phyloP scores from a whole-genome alignment of 2,797 vertebrate genomes.

The Sebastes hopkinsi region DNA sequence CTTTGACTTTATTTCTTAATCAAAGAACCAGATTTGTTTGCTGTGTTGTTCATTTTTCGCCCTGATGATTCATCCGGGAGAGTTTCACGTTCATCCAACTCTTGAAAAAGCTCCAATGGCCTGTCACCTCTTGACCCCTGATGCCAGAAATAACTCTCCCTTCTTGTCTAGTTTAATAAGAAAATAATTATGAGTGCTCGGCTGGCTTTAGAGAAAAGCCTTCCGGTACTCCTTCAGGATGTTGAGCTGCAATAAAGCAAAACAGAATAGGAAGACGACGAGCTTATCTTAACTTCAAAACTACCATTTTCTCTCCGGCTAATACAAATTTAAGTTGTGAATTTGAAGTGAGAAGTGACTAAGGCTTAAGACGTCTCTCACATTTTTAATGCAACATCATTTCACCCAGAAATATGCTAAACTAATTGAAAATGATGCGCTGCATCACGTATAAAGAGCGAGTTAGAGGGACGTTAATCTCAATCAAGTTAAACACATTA shows the following conservation, averaged over 20 bases:
- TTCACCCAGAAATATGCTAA: neutral
- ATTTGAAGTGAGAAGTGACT: neutral
- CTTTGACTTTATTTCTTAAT: neutral
- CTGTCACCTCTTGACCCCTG: constrained; percentile 39
- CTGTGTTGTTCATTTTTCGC: neutral
- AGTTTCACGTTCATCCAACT: constrained; percentile 14
- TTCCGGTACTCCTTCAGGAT: constrained; percentile 9
- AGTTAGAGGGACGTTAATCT: constrained; percentile 59
- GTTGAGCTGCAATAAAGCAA: neutral
- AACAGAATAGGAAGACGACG: neutral
- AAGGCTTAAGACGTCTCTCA: neutral
- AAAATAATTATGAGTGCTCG: constrained; percentile 36
- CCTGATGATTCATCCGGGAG: constrained; percentile 6
- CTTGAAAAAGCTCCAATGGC: constrained; percentile 33
- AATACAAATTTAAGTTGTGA: neutral
- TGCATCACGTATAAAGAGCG: constrained; percentile 15
- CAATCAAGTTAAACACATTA: constrained; percentile 66
- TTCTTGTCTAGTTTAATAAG: constrained; percentile 42
- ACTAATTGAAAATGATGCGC: neutral
- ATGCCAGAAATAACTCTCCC: constrained; percentile 60
- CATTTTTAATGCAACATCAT: neutral
- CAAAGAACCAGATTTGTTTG: neutral
- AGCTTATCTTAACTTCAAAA: neutral
- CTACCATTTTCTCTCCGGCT: neutral
- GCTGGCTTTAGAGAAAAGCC: constrained; percentile 5